Evolutionary conservation across 2,888 invertebrate genomes (phyloP).

Genomic region (Mesorhabditis spiculigera): DNA sequence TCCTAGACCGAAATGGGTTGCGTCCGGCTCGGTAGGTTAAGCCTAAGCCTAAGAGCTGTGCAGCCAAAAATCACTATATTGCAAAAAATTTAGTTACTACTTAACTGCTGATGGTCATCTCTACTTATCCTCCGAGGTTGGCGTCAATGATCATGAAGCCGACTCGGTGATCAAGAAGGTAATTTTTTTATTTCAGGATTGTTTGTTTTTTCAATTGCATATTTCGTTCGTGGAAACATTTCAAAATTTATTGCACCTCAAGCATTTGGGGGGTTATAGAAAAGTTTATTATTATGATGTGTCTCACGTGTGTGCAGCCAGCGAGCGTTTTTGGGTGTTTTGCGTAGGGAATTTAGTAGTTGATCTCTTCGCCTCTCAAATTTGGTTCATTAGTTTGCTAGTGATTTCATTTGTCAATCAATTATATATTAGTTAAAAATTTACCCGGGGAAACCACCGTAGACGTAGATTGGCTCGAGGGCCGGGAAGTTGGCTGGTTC

Average conservation of each 20-base stretch:
- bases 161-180: conserved; percentile 84
- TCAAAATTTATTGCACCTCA: background rate
- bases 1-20: conserved; percentile 79
- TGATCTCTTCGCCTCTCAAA: background rate
- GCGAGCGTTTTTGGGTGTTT: background rate
- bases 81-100: conserved; percentile 29
- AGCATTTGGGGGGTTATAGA: background rate
- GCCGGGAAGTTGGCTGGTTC: background rate
- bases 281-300: background rate
- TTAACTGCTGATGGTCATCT: conserved; percentile 85
- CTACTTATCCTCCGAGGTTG: conserved; percentile 98
- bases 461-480: background rate
- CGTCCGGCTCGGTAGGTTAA: conserved; percentile 76
- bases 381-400: background rate
- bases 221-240: conserved; percentile 1
- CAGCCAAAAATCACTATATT: background rate
- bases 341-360: background rate
- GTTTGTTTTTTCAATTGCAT: background rate
- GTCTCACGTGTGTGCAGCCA: background rate
- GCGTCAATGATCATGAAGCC: conserved; percentile 79
- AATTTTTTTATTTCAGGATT: conserved; percentile 16
- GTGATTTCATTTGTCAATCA: background rate
- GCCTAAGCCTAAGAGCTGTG: conserved; percentile 73
- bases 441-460: background rate
- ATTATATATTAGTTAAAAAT: background rate